Conservation (phyloP, 2,888 invertebrate genomes). For the Tupiocoris notatus region DNA sequence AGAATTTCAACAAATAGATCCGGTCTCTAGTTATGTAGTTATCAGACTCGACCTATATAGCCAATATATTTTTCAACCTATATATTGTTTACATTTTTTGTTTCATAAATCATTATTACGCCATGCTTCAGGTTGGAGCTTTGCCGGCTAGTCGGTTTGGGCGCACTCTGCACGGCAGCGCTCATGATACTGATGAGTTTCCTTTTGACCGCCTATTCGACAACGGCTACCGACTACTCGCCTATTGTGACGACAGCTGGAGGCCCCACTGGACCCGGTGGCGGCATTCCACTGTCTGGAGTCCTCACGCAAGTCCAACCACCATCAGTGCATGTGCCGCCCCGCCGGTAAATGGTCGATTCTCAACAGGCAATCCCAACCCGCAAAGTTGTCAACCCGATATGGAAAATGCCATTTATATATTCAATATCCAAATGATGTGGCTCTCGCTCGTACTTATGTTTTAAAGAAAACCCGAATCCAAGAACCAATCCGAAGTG, state of each 20-base stretch:
- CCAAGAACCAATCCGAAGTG: too few species aligned
- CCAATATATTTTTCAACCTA: neutral
- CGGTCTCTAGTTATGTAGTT: neutral
- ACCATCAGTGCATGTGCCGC: slow-evolving; percentile 32
- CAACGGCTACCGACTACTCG: slow-evolving; percentile 19
- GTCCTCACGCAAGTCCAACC: slow-evolving; percentile 46
- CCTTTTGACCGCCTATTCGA: slow-evolving; percentile 43
- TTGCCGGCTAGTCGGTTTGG: slow-evolving; percentile 41
- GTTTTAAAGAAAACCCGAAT: too few species aligned
- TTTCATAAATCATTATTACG: neutral
- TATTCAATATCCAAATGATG: too few species aligned
- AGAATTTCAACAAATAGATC: neutral
- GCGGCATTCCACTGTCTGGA: slow-evolving; percentile 44
- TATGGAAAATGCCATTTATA: too few species aligned
- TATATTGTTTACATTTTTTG: neutral
- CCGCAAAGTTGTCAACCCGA: too few species aligned
- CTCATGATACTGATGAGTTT: slow-evolving; percentile 45
- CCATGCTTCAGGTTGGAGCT: slow-evolving; percentile 35
- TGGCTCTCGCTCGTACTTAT: too few species aligned
- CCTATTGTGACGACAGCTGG: slow-evolving; percentile 18
- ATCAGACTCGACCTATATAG: neutral
- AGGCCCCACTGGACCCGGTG: neutral
- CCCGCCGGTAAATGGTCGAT: slow-evolving; percentile 36
- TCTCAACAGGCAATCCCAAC: too few species aligned
- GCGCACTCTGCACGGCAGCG: slow-evolving; percentile 42